phyloP scores from a whole-genome alignment of 2,888 invertebrate species.

The Nemotelus pantherinus region DNA sequence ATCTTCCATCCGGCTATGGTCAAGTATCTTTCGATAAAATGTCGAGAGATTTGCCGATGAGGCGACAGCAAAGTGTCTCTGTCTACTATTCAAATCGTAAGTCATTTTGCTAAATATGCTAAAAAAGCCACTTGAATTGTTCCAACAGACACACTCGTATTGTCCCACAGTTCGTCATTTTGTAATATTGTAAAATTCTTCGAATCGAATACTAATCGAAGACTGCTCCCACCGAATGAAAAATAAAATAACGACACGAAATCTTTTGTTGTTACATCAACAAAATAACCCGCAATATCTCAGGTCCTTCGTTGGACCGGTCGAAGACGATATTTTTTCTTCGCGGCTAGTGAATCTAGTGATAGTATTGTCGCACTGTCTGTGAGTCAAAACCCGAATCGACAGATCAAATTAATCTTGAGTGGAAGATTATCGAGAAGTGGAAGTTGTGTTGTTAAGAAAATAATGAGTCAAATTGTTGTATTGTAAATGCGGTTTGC shows the following conservation, averaged over 20 bases:
- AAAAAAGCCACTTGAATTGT: too few relatives aligned
- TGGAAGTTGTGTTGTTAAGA: neutral
- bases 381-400: constrained; percentile 15
- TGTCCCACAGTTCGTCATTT: too few relatives aligned
- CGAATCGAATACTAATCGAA: too few relatives aligned
- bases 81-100: too few relatives aligned
- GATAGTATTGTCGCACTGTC: constrained; percentile 1
- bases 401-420: neutral
- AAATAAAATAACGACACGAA: neutral
- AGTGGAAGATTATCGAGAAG: neutral
- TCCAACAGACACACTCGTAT: too few relatives aligned
- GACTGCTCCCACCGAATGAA: too few relatives aligned
- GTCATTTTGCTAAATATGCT: neutral
- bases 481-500: constrained; percentile 16
- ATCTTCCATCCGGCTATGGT: neutral
- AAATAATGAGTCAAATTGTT: constrained; percentile 29
- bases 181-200: too few relatives aligned
- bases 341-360: too few relatives aligned
- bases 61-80: neutral
- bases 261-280: constrained; percentile 19
- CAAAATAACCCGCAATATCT: neutral
- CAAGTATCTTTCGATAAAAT: constrained; percentile 24
- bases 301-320: neutral
- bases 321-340: too few relatives aligned
- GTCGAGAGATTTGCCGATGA: constrained; percentile 7